Evolutionary conservation across 64 coral and sea anemone genomes (phyloP).

Genomic region (Pachyseris speciosa): DNA sequence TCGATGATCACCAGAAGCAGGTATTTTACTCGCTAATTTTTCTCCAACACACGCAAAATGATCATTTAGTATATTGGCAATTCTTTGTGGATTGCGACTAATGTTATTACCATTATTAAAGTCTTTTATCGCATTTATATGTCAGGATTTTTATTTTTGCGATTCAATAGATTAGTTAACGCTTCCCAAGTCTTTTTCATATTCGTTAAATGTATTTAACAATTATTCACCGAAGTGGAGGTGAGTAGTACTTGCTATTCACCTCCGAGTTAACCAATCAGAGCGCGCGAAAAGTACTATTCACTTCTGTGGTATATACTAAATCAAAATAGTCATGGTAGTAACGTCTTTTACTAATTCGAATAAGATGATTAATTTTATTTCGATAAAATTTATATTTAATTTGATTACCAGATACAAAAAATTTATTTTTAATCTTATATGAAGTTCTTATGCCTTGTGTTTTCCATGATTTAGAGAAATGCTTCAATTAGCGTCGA

Average conservation of each 20-base stretch:
- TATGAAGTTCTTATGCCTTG: not conserved
- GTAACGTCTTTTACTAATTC: slow-evolving; percentile 36
- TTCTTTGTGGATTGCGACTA: not conserved
- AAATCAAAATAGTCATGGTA: slow-evolving; percentile 2
- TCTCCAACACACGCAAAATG: slow-evolving; percentile 36
- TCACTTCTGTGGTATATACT: too few relatives aligned
- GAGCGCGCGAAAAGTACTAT: too few relatives aligned
- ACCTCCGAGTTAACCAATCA: too few relatives aligned
- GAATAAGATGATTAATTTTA: slow-evolving; percentile 6
- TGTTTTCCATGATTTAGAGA: slow-evolving; percentile 22
- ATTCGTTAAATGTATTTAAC: slow-evolving; percentile 25
- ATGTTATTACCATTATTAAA: slow-evolving; percentile 24
- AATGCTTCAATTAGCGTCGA: not conserved
- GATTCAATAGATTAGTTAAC: slow-evolving; percentile 6
- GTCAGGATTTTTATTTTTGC: not conserved
- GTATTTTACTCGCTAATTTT: slow-evolving; percentile 31
- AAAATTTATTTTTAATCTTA: slow-evolving; percentile 25
- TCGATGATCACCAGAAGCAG: not conserved
- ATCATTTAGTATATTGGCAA: slow-evolving; percentile 33
- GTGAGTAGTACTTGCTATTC: too few relatives aligned
- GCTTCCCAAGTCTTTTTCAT: not conserved
- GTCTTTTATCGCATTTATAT: not conserved
- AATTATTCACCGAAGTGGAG: too few relatives aligned
- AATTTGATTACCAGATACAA: not conserved
- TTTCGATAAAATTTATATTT: slow-evolving; percentile 25